These are phyloP conservation scores for Caenorhabditis doughertyi DNA, from an alignment of 2,888 invertebrate species.

Conservation along the genomic window DNA sequence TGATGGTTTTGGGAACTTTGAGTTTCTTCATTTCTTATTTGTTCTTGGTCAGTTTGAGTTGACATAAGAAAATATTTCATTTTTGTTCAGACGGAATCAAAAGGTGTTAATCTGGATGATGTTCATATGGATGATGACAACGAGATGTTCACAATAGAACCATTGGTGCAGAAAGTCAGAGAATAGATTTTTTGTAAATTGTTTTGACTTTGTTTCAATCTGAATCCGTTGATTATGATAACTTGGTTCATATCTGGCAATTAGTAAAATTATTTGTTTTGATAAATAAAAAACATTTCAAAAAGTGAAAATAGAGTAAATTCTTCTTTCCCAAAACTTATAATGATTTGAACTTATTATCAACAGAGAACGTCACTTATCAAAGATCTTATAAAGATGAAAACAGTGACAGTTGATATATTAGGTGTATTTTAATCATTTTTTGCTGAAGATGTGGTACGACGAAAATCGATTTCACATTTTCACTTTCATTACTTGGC, in stretches of 20 bases:
- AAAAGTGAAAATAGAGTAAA: no score
- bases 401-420: no score
- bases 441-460: conserved; percentile 61
- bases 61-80: not conserved
- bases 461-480: conserved; percentile 78
- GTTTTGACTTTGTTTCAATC: no score
- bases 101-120: conserved; percentile 51
- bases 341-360: no score
- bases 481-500: conserved; percentile 77
- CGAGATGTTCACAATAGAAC: not conserved
- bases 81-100: conserved; percentile 53
- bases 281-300: no score
- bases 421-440: no score
- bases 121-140: conserved; percentile 29
- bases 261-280: no score
- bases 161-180: conserved; percentile 52
- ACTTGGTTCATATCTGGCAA: no score
- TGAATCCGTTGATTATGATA: no score
- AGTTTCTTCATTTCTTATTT: conserved; percentile 72
- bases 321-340: no score
- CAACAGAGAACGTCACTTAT: no score
- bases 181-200: conserved; percentile 1
- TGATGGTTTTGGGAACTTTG: conserved; percentile 70
- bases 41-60: conserved; percentile 45
- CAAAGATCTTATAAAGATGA: no score